Evolutionary conservation across 1,140 invertebrate species (phyloP).

Genomic region (Cotesia glomerata): DNA sequence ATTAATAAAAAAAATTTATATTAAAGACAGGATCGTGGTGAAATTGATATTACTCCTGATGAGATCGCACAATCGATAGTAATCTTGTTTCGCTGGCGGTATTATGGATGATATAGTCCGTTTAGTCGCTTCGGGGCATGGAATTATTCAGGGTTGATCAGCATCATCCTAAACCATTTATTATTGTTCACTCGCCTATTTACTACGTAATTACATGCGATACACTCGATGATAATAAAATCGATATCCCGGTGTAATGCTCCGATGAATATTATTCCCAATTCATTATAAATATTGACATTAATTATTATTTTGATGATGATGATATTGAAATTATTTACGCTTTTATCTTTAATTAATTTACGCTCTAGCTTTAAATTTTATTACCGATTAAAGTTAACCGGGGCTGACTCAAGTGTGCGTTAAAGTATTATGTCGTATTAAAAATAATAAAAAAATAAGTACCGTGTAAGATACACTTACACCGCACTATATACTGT

Average conservation of each 20-base stretch:
- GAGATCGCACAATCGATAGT: slow-evolving; percentile 9
- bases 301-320: too few relatives aligned
- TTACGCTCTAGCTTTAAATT: background rate
- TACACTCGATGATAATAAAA: background rate
- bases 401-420: too few relatives aligned
- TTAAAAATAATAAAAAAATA: too few relatives aligned
- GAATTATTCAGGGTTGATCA: slow-evolving; percentile 6
- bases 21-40: slow-evolving; percentile 9
- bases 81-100: background rate
- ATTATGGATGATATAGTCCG: slow-evolving; percentile 8
- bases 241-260: too few relatives aligned
- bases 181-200: slow-evolving; percentile 23
- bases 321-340: too few relatives aligned
- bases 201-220: slow-evolving; percentile 16
- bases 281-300: background rate
- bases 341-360: slow-evolving; percentile 5
- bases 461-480: background rate
- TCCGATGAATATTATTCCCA: background rate
- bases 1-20: too few relatives aligned
- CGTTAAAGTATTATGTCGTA: too few relatives aligned
- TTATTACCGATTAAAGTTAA: too few relatives aligned
- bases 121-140: background rate
- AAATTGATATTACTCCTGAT: slow-evolving; percentile 17
- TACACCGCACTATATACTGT: background rate
- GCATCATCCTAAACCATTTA: slow-evolving; percentile 7